A percentile compares a stretch with the other conserved stretches of the same genome.
phyloP scores from a whole-genome alignment of 2,888 invertebrate genomes.

The Agonopterix heracliana region DNA sequence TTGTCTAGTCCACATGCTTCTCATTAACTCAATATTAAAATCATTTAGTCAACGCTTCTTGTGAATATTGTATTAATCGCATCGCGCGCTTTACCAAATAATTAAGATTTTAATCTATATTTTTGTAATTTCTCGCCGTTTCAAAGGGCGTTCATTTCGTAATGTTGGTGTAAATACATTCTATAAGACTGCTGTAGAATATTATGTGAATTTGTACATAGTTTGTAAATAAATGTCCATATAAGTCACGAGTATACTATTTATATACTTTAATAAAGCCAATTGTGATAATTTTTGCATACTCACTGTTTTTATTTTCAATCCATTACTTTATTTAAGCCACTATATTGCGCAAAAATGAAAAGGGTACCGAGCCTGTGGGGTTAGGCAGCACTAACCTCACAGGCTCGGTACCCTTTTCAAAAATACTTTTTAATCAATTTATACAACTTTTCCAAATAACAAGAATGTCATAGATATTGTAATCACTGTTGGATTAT shows the following conservation, averaged over 20 bases:
- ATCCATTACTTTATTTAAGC: too few relatives aligned
- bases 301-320: conserved; percentile 42
- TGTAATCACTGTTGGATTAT: too few relatives aligned
- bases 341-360: too few relatives aligned
- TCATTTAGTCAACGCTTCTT: conserved; percentile 66
- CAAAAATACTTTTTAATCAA: too few relatives aligned
- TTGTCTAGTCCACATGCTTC: conserved; percentile 66
- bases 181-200: conserved; percentile 76
- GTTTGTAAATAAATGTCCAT: conserved; percentile 71
- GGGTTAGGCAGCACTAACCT: too few relatives aligned
- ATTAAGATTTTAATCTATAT: conserved; percentile 69
- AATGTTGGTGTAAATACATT: conserved; percentile 68
- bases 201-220: conserved; percentile 70
- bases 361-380: too few relatives aligned
- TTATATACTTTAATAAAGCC: conserved; percentile 77
- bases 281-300: conserved; percentile 75
- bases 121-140: conserved; percentile 71
- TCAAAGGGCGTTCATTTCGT: conserved; percentile 57
- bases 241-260: conserved; percentile 75
- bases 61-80: conserved; percentile 64
- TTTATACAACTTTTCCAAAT: too few relatives aligned
- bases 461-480: too few relatives aligned
- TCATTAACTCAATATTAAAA: conserved; percentile 33
- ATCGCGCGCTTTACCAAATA: conserved; percentile 73
- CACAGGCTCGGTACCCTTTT: too few relatives aligned